Conservation (phyloP, 2,888 invertebrate species). For the Thyatira batis region DNA sequence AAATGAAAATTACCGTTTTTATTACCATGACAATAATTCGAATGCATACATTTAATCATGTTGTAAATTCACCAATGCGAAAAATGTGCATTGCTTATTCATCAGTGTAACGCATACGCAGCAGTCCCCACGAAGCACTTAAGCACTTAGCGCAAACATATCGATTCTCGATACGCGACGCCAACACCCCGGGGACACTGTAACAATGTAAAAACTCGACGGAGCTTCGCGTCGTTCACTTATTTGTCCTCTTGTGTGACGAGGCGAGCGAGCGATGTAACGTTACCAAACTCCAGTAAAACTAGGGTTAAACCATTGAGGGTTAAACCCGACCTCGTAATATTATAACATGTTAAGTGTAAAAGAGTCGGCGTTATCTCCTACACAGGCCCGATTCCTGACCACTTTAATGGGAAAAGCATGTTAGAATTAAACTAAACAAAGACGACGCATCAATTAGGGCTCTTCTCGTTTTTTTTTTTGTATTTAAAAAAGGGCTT, state of each 20-base stretch:
- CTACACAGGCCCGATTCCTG: conserved; percentile 74
- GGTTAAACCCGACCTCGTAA: conserved; percentile 64
- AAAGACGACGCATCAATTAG: conserved; percentile 84
- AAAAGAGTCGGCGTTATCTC: conserved; percentile 79
- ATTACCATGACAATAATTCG: too few relatives aligned
- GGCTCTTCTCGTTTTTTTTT: conserved; percentile 65
- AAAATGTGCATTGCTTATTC: conserved; percentile 70
- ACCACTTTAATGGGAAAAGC: conserved; percentile 83
- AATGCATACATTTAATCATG: background rate
- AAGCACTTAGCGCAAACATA: conserved; percentile 80
- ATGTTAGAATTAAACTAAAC: conserved; percentile 84
- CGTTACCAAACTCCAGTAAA: conserved; percentile 59
- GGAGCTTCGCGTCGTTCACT: conserved; percentile 64
- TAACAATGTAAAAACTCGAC: conserved; percentile 75
- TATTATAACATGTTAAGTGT: conserved; percentile 81
- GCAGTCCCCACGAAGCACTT: conserved; percentile 77
- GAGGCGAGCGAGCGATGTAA: conserved; percentile 44
- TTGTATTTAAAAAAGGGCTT: conserved; percentile 70
- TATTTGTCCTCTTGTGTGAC: conserved; percentile 66
- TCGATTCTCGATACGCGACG: conserved; percentile 72
- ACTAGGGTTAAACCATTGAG: conserved; percentile 65
- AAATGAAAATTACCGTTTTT: too few relatives aligned
- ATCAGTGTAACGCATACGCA: conserved; percentile 70
- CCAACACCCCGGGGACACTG: conserved; percentile 68
- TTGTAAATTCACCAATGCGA: conserved; percentile 30